These are phyloP conservation scores for Acestrorhynchus altus DNA, from an alignment of 2,797 vertebrate genomes.

Conservation along the genomic window DNA sequence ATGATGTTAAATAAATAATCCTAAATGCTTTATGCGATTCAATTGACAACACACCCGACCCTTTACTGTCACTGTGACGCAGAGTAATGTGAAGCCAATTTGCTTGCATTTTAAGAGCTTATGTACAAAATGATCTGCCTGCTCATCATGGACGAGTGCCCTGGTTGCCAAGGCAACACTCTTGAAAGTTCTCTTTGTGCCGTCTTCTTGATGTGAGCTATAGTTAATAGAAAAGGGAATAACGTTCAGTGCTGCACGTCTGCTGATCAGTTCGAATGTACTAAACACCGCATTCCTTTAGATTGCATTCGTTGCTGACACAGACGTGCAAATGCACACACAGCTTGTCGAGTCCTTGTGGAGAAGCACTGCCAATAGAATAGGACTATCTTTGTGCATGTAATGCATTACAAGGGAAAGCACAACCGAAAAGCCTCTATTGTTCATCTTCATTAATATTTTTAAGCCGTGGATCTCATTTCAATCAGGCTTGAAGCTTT, in stretches of 20 bases:
- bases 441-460: too few species aligned
- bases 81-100: not conserved
- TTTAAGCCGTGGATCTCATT: too few species aligned
- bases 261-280: conserved; percentile 9
- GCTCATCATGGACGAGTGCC: conserved; percentile 1
- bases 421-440: too few species aligned
- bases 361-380: too few species aligned
- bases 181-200: conserved; percentile 7
- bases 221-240: not conserved
- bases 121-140: not conserved
- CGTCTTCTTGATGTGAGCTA: not conserved
- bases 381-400: too few species aligned
- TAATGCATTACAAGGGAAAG: too few species aligned
- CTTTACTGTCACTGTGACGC: not conserved
- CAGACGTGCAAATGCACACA: too few species aligned
- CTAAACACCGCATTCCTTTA: not conserved
- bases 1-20: not conserved
- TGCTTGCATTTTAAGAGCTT: not conserved
- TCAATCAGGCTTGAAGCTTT: too few species aligned
- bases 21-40: not conserved
- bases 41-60: too few species aligned
- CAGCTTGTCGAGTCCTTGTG: too few species aligned
- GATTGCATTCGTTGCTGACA: too few species aligned
- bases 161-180: conserved; percentile 39
- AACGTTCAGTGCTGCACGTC: not conserved